phyloP scores from a whole-genome alignment of 2,113 vertebrate genomes.

The Euleptes europaea region DNA sequence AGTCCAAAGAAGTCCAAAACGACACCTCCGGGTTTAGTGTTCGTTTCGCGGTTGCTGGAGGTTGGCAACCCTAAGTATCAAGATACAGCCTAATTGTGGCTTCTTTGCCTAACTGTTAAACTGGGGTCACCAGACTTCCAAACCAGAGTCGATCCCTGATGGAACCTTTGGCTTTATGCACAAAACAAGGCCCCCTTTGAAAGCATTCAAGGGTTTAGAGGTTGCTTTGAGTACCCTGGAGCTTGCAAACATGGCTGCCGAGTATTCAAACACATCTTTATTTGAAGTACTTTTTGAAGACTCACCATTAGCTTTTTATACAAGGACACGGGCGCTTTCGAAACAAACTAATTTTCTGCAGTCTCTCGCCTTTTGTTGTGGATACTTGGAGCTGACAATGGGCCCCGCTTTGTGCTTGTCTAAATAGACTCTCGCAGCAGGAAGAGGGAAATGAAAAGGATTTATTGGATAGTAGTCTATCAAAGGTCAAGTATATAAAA shows the following conservation, averaged over 20 bases:
- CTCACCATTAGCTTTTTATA: constrained; percentile 44
- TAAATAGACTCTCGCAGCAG: constrained; percentile 42
- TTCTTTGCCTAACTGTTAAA: too few species aligned
- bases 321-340: constrained; percentile 26
- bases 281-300: constrained; percentile 40
- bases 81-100: too few species aligned
- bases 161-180: too few species aligned
- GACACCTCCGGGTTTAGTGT: too few species aligned
- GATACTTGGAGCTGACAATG: constrained; percentile 39
- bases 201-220: background rate
- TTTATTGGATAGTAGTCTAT: constrained; percentile 62
- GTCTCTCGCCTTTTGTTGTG: constrained; percentile 40
- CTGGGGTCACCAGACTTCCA: too few species aligned
- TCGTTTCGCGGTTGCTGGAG: too few species aligned
- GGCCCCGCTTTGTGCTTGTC: constrained; percentile 42
- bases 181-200: background rate
- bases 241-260: constrained; percentile 31
- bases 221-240: constrained; percentile 13
- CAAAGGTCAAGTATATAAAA: constrained; percentile 71
- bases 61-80: too few species aligned
- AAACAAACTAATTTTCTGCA: constrained; percentile 56
- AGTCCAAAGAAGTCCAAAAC: too few species aligned
- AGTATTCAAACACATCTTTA: constrained; percentile 43
- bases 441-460: constrained; percentile 61
- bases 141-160: too few species aligned